These are phyloP conservation scores for Acestrorhynchus altus DNA, from an alignment of 2,797 vertebrate genomes.

Conservation along the genomic window DNA sequence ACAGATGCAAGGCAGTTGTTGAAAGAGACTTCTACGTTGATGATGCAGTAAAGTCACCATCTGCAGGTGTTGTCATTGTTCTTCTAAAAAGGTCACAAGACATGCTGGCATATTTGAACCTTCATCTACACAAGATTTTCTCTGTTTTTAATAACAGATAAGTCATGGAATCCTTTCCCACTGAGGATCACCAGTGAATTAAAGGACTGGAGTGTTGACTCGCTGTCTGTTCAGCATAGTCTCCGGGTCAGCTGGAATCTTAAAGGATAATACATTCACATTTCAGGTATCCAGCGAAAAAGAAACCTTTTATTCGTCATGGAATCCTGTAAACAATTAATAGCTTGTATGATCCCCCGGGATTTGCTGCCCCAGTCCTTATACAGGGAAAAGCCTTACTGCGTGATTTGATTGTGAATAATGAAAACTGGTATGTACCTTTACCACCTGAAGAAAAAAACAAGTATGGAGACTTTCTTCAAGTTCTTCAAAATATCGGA, in stretches of 20 bases:
- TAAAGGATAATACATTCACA: background rate
- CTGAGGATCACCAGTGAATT: background rate
- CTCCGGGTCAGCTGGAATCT: background rate
- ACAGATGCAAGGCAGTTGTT: background rate
- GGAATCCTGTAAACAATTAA: background rate
- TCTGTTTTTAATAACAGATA: background rate
- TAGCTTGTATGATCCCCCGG: background rate
- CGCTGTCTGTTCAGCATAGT: too few relatives aligned
- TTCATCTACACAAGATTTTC: background rate
- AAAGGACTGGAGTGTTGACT: background rate
- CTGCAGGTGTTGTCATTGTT: background rate
- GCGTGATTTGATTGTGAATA: background rate
- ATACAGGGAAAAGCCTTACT: background rate
- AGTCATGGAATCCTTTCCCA: background rate
- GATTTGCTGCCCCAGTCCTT: background rate
- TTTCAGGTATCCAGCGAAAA: slow-evolving; percentile 5
- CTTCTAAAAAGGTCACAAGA: slow-evolving; percentile 28
- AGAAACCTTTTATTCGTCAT: background rate
- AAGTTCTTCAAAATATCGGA: background rate
- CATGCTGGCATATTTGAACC: background rate
- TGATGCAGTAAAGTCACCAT: background rate
- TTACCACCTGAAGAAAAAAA: background rate
- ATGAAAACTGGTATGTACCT: background rate
- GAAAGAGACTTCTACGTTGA: background rate
- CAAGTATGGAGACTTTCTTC: background rate